These are phyloP conservation scores for Chymomyza procnemis DNA, from an alignment of 2,888 invertebrate species.

Conservation along the genomic window DNA sequence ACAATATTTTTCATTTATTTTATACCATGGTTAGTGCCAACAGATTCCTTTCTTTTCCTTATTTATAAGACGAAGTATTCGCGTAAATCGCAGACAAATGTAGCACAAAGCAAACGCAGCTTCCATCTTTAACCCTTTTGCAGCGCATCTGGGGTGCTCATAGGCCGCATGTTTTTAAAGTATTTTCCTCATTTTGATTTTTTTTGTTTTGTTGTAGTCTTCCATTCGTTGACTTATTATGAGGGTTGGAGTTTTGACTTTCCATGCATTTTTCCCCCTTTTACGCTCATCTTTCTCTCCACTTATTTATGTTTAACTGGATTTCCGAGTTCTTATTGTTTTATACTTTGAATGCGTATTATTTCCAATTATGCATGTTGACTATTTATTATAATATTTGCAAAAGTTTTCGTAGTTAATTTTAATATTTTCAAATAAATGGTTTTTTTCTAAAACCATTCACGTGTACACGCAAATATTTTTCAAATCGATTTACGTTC, in stretches of 20 bases:
- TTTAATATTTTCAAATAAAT: neutral
- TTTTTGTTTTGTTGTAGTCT: conserved; percentile 56
- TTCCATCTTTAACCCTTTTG: neutral
- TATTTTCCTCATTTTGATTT: conserved; percentile 42
- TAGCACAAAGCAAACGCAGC: too few relatives aligned
- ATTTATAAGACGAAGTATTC: too few relatives aligned
- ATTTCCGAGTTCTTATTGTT: conserved; percentile 62
- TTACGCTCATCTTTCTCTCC: conserved; percentile 48
- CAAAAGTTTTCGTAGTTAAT: neutral
- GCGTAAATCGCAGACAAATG: too few relatives aligned
- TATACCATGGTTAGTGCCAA: too few relatives aligned
- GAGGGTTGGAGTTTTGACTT: conserved; percentile 67
- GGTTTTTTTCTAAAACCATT: too few relatives aligned
- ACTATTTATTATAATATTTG: neutral
- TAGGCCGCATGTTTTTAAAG: conserved; percentile 43
- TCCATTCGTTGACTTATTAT: conserved; percentile 65
- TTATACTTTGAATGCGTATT: conserved; percentile 52
- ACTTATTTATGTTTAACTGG: conserved; percentile 58
- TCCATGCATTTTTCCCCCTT: conserved; percentile 53
- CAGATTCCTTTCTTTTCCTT: too few relatives aligned
- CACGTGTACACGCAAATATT: neutral
- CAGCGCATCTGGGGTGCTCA: neutral
- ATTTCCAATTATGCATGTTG: conserved; percentile 56
- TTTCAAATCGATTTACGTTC: neutral
- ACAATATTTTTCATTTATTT: too few relatives aligned